Evolutionary conservation across 2,888 invertebrate genomes (phyloP), one percentile per base, ranked within the genome.

Genomic region (Criorhina ranunculi): DNA sequence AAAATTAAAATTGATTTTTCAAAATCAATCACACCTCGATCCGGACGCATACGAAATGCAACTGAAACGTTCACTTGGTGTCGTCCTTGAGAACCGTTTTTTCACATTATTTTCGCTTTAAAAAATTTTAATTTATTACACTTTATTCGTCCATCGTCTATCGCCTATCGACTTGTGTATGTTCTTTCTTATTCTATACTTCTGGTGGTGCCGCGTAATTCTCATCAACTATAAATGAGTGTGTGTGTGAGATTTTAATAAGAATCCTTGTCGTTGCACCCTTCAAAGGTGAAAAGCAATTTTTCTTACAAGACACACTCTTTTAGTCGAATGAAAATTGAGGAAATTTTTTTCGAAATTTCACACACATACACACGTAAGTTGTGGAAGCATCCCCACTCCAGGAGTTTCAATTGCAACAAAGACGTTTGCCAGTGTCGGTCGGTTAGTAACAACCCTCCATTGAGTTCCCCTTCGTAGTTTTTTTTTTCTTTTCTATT

Each of bases 11-110:
- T 42, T 15, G n/a, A 42, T 49, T 57, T 57, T 24, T n/a, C 5
- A 57, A 64, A 55, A 75, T 85, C 79, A 79, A 80, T 85, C 85
- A 85, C 85, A 85, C 79, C 88, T 88, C 87, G 86, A 87, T 87
- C 87, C 86, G 87, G 85, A 87, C 88, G 88, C 88, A 88, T 87
- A 87, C 88, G 83, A 87, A 89, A 88, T 89, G 88, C 88, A 88
- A 89, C 89, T 89, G 88, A 89, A 86, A 87, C 86, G 46, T 44
- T 82, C 85, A 87, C 86, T 87, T 85, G 81, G 73, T 69, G 64
- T 78, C 83, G 79, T 86, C 83, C 83, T 83, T 86, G 85, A 80
- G 83, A 64, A 53, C 53, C 67, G 67, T 79, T 73, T 76, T 79
- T 67, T 60, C 72, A 53, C 44, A 42, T 46, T 31, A 35, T 70